Conservation (phyloP, 2,797 vertebrate species). For the Pelochelys cantorii region DNA sequence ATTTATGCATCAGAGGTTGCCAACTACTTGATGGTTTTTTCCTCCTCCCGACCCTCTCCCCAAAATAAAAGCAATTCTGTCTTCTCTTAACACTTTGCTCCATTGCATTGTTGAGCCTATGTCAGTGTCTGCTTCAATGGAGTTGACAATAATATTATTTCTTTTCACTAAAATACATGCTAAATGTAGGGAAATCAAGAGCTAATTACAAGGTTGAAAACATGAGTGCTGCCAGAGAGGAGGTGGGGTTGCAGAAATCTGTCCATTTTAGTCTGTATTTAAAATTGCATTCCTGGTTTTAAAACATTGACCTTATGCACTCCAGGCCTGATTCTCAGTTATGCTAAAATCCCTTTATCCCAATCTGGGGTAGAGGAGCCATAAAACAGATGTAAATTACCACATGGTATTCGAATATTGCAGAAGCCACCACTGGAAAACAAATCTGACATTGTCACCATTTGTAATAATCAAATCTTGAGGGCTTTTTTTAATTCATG, state of each 20-base stretch:
- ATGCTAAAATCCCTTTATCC: neutral
- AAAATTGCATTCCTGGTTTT: conserved; percentile 20
- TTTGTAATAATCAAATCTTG: conserved; percentile 29
- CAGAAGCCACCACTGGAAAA: conserved; percentile 42
- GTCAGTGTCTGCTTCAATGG: conserved; percentile 74
- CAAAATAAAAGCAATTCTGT: conserved; percentile 67
- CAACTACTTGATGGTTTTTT: conserved; percentile 59
- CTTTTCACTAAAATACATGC: conserved; percentile 74
- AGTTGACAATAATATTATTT: conserved; percentile 79
- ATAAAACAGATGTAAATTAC: neutral
- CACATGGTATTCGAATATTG: neutral
- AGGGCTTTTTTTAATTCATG: conserved; percentile 1
- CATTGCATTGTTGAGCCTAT: conserved; percentile 76
- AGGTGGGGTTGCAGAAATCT: conserved; percentile 39
- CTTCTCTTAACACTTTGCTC: conserved; percentile 76
- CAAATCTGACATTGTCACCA: conserved; percentile 11
- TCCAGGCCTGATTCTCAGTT: neutral
- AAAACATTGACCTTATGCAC: neutral
- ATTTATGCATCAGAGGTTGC: conserved; percentile 71
- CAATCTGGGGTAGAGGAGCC: neutral
- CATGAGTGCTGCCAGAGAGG: conserved; percentile 49
- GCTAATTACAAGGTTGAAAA: conserved; percentile 79
- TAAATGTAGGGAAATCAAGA: conserved; percentile 71
- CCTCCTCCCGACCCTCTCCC: neutral
- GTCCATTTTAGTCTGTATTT: neutral